Evolutionary conservation across 1,140 invertebrate genomes (phyloP).

Genomic region (Scaptomyza hsui): DNA sequence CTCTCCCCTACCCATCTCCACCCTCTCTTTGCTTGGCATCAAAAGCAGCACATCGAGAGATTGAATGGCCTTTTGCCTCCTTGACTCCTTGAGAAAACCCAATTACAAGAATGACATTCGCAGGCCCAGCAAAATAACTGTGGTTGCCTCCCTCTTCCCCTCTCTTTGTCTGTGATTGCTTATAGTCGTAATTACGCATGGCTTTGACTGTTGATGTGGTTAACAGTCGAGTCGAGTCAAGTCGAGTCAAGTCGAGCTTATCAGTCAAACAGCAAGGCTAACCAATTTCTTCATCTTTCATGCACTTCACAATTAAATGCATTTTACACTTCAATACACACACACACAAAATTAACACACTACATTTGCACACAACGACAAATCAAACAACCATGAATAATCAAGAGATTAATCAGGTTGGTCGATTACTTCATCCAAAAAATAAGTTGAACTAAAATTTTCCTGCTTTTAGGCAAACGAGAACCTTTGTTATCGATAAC

Average conservation of each 20-base stretch:
- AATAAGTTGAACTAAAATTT: too few species aligned
- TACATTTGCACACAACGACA: neutral
- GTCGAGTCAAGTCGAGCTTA: slow-evolving; percentile 24
- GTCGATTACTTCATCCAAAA: too few species aligned
- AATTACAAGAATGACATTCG: slow-evolving; percentile 76
- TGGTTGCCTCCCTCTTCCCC: slow-evolving; percentile 12
- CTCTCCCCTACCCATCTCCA: neutral
- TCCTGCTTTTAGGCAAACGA: too few species aligned
- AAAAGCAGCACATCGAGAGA: neutral
- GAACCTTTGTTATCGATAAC: too few species aligned
- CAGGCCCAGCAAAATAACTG: slow-evolving; percentile 37
- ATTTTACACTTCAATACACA: slow-evolving; percentile 43
- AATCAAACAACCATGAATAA: neutral
- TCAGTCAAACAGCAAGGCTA: slow-evolving; percentile 16
- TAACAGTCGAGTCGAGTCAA: too few species aligned
- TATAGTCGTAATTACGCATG: slow-evolving; percentile 40
- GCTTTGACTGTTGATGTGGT: slow-evolving; percentile 26
- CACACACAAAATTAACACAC: slow-evolving; percentile 13
- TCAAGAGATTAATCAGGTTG: too few species aligned
- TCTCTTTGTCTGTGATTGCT: slow-evolving; percentile 9
- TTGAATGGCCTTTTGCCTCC: slow-evolving; percentile 31
- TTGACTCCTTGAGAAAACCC: slow-evolving; percentile 57
- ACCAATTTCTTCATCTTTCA: slow-evolving; percentile 4
- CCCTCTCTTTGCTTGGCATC: neutral
- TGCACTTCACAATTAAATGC: slow-evolving; percentile 31